Base-by-base conservation (phyloP, 2,797 vertebrate genomes). In the Picus viridis region DNA sequence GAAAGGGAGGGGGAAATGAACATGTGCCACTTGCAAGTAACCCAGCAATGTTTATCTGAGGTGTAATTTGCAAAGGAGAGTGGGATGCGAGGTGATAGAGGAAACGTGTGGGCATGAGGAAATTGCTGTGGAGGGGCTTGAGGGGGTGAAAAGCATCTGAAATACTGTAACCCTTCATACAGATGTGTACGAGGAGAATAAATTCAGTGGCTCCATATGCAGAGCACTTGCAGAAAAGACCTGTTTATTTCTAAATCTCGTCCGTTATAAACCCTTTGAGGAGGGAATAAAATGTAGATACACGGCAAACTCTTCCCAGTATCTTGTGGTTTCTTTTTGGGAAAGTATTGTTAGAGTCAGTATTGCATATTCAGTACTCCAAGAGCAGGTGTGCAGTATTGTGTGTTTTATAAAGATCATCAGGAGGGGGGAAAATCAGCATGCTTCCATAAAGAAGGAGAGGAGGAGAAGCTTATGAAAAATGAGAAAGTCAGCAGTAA, bases 21-120 rank as follows among this genome's bases (percentile, higher is more conserved):
- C 89, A 82, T 95, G 95, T 96, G 92, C 86, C 77, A 88, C 94
- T 95, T 65, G 62, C 68, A 80, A 94, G 95, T 86, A 92, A 90
- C 53, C 79, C 79, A 56, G 80, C 65, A 69, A 16, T 86, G 80
- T 88, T 86, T 93, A 82, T 83, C 10, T 41, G 78, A 95, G 90
- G 81, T 92, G 79, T 85, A 83, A 63, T 92, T 89, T 94, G 59
- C 32, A 64, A 56, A 78, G 94, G 27, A 76, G 74, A 91, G 90
- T 71, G 76, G 81, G 69, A 68, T 94, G 84, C 20, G 41, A 72
- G 67, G 47, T 83, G 57, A 56, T 72, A 45, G 8, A 80, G 63
- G 92, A 80, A 77, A 82, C 4, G 49, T 74, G 74, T 83, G 74
- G 88, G 85, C 69, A 85, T 34, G 12, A 89, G 51, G 62, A 83